Evolutionary conservation across 2,888 invertebrate genomes (phyloP).

Genomic region (Nomada fabriciana): DNA sequence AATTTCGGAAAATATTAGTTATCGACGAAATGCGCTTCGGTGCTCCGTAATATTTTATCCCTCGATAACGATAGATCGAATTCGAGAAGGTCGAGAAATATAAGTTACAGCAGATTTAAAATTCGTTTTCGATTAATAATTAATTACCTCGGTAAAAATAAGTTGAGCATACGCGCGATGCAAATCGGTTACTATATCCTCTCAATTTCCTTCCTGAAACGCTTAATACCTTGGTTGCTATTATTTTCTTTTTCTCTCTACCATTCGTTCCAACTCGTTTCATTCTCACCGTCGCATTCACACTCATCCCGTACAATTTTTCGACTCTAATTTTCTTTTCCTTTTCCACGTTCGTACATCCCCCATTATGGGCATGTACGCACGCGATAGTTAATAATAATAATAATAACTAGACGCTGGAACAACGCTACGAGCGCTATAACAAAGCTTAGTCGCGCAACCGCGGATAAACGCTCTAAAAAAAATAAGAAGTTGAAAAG

Average conservation of each 20-base stretch:
- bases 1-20: slow-evolving; percentile 64
- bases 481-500: slow-evolving; percentile 27
- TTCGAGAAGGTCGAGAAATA: slow-evolving; percentile 51
- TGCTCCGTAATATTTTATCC: slow-evolving; percentile 21
- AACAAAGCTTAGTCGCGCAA: slow-evolving; percentile 26
- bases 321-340: background rate
- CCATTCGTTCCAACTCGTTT: background rate
- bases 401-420: slow-evolving; percentile 8
- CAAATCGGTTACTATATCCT: slow-evolving; percentile 38
- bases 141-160: slow-evolving; percentile 59
- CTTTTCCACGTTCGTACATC: background rate
- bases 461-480: slow-evolving; percentile 15
- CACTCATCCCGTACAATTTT: background rate
- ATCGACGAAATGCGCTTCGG: slow-evolving; percentile 48
- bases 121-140: slow-evolving; percentile 50
- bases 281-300: background rate
- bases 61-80: slow-evolving; percentile 48
- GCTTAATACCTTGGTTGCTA: slow-evolving; percentile 54
- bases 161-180: slow-evolving; percentile 62
- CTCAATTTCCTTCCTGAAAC: slow-evolving; percentile 41
- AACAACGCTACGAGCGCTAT: slow-evolving; percentile 28
- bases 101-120: slow-evolving; percentile 65
- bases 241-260: background rate
- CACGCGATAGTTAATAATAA: too few species aligned
- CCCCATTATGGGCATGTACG: background rate